Conservation (phyloP, 2,113 vertebrate genomes). For the Spea multiplicata region DNA sequence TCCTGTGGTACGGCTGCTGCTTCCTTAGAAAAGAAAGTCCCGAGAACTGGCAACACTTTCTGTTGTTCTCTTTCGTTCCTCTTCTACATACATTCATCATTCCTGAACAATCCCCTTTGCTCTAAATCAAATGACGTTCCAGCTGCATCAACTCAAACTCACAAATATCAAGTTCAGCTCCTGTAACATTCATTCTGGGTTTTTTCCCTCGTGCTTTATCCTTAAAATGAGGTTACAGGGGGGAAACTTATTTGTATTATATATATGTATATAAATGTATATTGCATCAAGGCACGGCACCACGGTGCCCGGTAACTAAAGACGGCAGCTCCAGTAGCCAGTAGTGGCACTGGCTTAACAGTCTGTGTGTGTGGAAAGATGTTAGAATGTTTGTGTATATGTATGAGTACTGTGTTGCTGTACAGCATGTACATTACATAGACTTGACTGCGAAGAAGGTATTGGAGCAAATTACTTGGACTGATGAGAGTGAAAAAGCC, state of each 20-base stretch:
- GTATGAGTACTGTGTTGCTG: too few relatives aligned
- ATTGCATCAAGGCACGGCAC: too few relatives aligned
- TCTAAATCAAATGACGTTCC: background rate
- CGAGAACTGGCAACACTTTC: background rate
- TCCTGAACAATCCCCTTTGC: background rate
- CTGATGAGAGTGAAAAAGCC: too few relatives aligned
- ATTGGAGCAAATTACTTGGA: too few relatives aligned
- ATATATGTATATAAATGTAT: background rate
- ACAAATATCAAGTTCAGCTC: background rate
- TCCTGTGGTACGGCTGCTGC: background rate
- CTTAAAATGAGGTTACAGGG: background rate
- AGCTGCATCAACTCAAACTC: background rate
- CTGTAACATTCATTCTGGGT: background rate
- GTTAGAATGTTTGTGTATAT: too few relatives aligned
- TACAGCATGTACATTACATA: background rate
- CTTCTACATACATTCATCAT: background rate
- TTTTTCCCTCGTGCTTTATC: background rate
- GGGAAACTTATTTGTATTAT: background rate
- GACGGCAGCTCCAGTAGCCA: too few relatives aligned
- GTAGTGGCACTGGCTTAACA: too few relatives aligned
- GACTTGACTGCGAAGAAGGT: too few relatives aligned
- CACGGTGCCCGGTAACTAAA: too few relatives aligned
- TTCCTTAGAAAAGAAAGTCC: background rate
- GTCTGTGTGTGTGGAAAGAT: too few relatives aligned
- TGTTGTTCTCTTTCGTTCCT: background rate